Evolutionary conservation across 2,888 invertebrate species (phyloP).

Genomic region (Oligia fasciuncula): DNA sequence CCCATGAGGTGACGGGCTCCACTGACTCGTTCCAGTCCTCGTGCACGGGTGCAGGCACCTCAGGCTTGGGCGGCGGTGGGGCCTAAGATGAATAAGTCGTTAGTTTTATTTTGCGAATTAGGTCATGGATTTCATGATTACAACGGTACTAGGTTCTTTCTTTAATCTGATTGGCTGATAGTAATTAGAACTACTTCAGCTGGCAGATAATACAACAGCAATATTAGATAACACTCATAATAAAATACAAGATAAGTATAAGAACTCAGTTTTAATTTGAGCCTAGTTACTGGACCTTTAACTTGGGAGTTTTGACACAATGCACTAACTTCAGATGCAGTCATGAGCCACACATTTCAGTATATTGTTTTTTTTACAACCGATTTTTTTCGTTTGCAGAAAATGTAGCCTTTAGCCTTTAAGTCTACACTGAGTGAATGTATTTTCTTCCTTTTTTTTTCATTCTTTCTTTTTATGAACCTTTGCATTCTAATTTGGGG

Average conservation of each 20-base stretch:
- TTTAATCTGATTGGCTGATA: not conserved
- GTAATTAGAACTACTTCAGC: constrained; percentile 22
- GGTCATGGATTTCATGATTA: not conserved
- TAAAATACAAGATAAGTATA: no score
- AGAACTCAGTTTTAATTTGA: not conserved
- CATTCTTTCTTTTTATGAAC: not conserved
- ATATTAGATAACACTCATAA: not conserved
- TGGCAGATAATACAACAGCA: not conserved
- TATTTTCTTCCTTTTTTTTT: not conserved
- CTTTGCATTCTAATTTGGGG: not conserved
- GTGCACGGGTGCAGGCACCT: constrained; percentile 83
- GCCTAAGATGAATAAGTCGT: constrained; percentile 70
- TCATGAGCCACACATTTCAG: not conserved
- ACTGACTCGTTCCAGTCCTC: constrained; percentile 85
- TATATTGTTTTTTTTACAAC: not conserved
- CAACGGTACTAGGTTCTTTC: no score
- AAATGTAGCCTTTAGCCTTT: not conserved
- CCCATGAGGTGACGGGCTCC: constrained; percentile 87
- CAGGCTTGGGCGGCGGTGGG: constrained; percentile 82
- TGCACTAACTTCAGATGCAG: not conserved
- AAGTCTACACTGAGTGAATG: not conserved
- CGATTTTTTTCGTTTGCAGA: not conserved
- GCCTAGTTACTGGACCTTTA: not conserved
- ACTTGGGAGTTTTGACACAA: not conserved
- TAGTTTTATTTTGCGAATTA: not conserved